A percentile compares a stretch with the other conserved stretches of the same genome.
phyloP scores from a whole-genome alignment of 2,113 vertebrate genomes.

The Prolemur simus region DNA sequence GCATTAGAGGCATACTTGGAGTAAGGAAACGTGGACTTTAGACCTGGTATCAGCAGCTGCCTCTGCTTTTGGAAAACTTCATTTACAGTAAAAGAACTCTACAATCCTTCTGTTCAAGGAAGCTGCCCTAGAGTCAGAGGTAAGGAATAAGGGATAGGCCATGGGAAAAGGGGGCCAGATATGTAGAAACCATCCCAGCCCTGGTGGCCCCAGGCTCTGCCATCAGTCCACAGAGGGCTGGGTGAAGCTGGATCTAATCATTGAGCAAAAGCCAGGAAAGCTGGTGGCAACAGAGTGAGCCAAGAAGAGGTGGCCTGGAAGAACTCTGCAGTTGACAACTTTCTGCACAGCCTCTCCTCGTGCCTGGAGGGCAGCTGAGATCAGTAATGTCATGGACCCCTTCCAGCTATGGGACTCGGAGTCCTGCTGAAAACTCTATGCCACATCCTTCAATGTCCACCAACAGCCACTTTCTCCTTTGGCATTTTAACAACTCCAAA shows the following conservation, averaged over 20 bases:
- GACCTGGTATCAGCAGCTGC: background rate
- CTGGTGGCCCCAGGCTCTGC: background rate
- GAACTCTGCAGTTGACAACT: background rate
- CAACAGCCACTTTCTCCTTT: background rate
- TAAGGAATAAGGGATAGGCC: background rate
- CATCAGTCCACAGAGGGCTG: background rate
- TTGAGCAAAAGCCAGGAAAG: background rate
- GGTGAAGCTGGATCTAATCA: background rate
- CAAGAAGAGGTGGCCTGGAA: background rate
- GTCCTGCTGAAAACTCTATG: background rate
- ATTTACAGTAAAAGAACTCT: background rate
- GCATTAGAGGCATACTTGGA: rapidly evolving
- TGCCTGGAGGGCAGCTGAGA: background rate
- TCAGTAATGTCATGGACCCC: background rate
- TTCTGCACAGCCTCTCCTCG: background rate
- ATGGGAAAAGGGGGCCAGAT: background rate
- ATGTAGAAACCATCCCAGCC: background rate
- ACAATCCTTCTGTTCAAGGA: background rate
- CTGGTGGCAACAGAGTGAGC: background rate
- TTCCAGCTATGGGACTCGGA: background rate
- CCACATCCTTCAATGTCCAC: background rate
- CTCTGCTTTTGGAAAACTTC: background rate
- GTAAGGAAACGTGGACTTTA: background rate
- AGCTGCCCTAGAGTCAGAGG: background rate
- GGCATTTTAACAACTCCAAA: constrained; percentile 24